Base-by-base conservation (phyloP, 2,888 invertebrate genomes). In the Cephus sareptanus region DNA sequence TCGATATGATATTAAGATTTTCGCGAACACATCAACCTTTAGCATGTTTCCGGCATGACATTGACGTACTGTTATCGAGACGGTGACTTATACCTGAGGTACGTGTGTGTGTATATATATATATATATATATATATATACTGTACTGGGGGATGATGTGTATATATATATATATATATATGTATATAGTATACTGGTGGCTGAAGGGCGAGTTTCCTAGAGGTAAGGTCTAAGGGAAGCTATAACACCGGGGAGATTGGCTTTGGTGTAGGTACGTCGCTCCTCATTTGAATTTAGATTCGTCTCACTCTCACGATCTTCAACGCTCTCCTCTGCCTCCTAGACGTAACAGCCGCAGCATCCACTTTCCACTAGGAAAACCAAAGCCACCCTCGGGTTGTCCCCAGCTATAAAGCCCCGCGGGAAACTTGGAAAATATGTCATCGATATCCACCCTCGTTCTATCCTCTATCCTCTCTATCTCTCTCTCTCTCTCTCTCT, bases 261-360 rank as follows among this genome's bases (percentile, higher is more conserved):
- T 88, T 82, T 82, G 82, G 81, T 30, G 34, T 86, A 83, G 84
- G 83, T 85, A 85, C 85, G 85, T 85, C 86, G 84, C 85, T 83
- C 85, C 88, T 89, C 88, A 89, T 90, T 90, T 89, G 89, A 90
- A 90, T 90, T 89, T 90, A 89, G 88, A 90, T 89, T 89, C 87
- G 81, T 82, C 86, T 83, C 84, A 81, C 82, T 81, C 80, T 69
- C 79, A 40, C 76, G 77, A 71, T 73, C 33, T 76, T 75, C 78
- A 75, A 37, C 77, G 73, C 74, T 34, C 77, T 75, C 56, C 79
- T 73, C 78, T 34, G 56, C 15, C 35, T 31, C 35, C 40, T 74
- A 74, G 33, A 37, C 13, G 75, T 30, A 33, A 56, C 68, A 30
- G 68, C 30, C 56, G 34, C n/a, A 15, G 33, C 40, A 31, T 30